These are phyloP conservation scores for Lampropteryx suffumata DNA, from an alignment of 2,888 invertebrate species.

Conservation along the genomic window DNA sequence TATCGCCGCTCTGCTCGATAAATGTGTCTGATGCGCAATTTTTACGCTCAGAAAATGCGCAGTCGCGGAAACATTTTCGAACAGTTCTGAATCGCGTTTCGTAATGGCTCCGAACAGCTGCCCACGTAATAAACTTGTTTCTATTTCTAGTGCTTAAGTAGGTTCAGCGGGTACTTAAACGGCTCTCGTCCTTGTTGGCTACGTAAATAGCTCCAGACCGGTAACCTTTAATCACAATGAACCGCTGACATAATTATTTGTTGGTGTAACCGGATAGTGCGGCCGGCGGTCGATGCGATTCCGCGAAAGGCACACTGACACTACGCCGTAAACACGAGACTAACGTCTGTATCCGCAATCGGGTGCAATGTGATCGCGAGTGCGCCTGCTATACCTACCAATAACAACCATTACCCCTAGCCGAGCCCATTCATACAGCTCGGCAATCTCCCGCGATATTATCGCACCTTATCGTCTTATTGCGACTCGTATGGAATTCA, in stretches of 20 bases:
- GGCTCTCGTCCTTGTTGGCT: constrained; percentile 54
- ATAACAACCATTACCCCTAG: constrained; percentile 40
- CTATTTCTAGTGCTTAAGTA: constrained; percentile 63
- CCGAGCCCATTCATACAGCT: constrained; percentile 67
- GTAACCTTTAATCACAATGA: constrained; percentile 64
- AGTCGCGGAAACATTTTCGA: constrained; percentile 59
- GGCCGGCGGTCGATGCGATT: constrained; percentile 52
- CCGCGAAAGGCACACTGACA: constrained; percentile 64
- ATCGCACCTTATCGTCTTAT: constrained; percentile 48
- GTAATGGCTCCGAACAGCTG: constrained; percentile 63
- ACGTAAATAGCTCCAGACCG: constrained; percentile 50
- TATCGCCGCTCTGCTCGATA: constrained; percentile 67
- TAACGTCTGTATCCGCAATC: constrained; percentile 61
- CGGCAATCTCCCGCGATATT: constrained; percentile 44
- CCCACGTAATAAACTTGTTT: constrained; percentile 71
- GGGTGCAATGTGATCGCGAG: constrained; percentile 59
- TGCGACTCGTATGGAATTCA: constrained; percentile 56
- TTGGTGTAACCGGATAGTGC: constrained; percentile 68
- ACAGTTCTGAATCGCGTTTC: constrained; percentile 66
- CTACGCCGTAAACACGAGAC: constrained; percentile 56
- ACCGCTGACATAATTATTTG: constrained; percentile 76
- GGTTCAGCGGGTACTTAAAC: constrained; percentile 53
- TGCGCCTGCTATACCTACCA: constrained; percentile 36
- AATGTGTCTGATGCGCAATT: constrained; percentile 61
- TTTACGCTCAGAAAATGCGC: constrained; percentile 52